Evolutionary conservation across 1,140 invertebrate species (phyloP), one percentile per base, ranked within the genome.

Genomic region (Brachionus asplanchnoidis): DNA sequence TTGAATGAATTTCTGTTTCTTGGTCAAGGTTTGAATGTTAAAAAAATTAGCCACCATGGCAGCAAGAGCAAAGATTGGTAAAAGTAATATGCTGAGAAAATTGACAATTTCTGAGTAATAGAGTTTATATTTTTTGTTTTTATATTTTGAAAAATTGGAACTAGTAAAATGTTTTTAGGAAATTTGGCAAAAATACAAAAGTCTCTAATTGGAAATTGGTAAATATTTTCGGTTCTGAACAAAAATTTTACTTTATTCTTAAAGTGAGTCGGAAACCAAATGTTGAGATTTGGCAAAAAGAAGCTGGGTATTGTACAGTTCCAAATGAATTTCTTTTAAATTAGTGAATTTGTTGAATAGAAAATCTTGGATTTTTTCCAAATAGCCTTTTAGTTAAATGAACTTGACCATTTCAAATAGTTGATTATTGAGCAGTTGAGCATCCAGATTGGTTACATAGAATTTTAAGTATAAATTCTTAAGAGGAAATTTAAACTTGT

Each of bases 131-230:
- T 11, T 40, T 42, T n/a, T 42, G 17, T 32, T 53, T 14, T 26
- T 11, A 46, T 77, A 20, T 50, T 46, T 28, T 77, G 20, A 46
- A 46, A 36, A 5, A 50, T 11, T 8, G 20, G 26, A 46, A 26
- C 28, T 20, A 53, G 12, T 1, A 12, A 14, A 36, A 14, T 6
- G 50, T 50, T 77, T 77, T 32, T 77, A 0, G 73, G 73, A 77
- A 77, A 77, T 26, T 77, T 26, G 12, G 11, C 8, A 77, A 50
- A 77, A 14, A 77, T n/a, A 50, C n/a, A 77, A 77, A 77, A 77
- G 26, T 77, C 73, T 14, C 12, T 28, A 0, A 26, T n/a, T 77
- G 44, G 40, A 53, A 77, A 77, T 0, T 7, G 14, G 20, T 77
- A 77, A 11, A 6, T 14, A 7, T 26, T 28, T n/a, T 70, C 12